Base-by-base conservation (phyloP, 2,888 invertebrate species). In the Tethea ocularis region DNA sequence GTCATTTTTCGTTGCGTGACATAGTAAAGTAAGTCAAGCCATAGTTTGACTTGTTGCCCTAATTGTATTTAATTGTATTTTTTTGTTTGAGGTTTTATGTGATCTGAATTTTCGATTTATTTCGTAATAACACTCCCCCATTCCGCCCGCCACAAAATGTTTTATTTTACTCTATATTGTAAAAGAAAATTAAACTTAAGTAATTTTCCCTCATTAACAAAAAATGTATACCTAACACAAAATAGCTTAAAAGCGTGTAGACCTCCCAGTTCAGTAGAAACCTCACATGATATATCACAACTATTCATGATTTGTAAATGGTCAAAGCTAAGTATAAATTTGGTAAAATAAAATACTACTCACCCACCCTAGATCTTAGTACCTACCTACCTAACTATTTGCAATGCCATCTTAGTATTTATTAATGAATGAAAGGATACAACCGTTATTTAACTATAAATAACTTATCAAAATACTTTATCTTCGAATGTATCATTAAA, bases 41-140 rank as follows among this genome's bases (percentile, higher is more conserved):
- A 82, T 86, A 86, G 75, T 88, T 87, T 82, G 86, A 84, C 83
- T 87, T 87, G 85, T 86, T 86, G 83, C 82, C 87, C 87, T 86
- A 86, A 89, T 91, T 90, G 87, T 77, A 82, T 85, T 89, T 86
- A 74, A 81, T 69, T 84, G 80, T 83, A 75, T 80, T 83, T 87
- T 84, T 87, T 84, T 78, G 76, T 83, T 83, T 77, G 71, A 69
- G 73, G 79, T 80, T 88, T 87, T 86, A 86, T 83, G 82, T 78
- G 82, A 78, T 82, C 83, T 75, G 78, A 74, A 74, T 77, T 81
- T 76, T 80, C 86, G 83, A 87, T 87, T 88, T 87, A 84, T 83
- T 71, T 69, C 63, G 63, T 68, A 70, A 67, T 62, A 60, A 61
- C 59, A 60, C 62, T 57, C 57, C 59, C 46, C 56, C 55, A 61